Evolutionary conservation across 2,797 vertebrate species (phyloP).

Genomic region (Neosalanx taihuensis): DNA sequence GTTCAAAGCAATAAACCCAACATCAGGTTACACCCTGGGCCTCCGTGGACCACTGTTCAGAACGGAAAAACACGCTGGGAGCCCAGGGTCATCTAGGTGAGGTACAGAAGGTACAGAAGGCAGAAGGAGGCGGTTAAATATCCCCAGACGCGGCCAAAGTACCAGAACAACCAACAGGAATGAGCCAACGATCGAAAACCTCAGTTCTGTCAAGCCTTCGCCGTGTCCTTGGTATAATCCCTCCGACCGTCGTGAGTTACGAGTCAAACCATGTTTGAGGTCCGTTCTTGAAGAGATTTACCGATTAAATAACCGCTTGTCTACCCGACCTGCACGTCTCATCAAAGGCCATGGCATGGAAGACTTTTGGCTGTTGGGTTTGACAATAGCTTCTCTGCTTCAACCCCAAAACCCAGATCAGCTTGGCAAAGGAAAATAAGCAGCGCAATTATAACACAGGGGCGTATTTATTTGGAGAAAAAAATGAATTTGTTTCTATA

Average conservation of each 20-base stretch:
- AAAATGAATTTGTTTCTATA: constrained; percentile 73
- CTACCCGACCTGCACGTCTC: constrained; percentile 37
- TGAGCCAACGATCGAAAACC: constrained; percentile 15
- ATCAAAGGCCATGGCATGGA: constrained; percentile 47
- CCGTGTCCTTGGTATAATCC: not conserved
- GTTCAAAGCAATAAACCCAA: constrained; percentile 57
- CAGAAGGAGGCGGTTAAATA: constrained; percentile 17
- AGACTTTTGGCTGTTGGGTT: constrained; percentile 46
- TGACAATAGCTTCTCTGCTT: constrained; percentile 55
- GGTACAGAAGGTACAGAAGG: not conserved
- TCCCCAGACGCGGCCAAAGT: constrained; percentile 10
- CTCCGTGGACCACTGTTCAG: constrained; percentile 26
- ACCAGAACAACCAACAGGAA: constrained; percentile 1
- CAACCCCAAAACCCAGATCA: constrained; percentile 56
- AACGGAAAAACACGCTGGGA: constrained; percentile 31
- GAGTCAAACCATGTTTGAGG: constrained; percentile 1
- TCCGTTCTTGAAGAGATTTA: constrained; percentile 1
- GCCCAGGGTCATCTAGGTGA: constrained; percentile 20
- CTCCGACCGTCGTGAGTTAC: not conserved
- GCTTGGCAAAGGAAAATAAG: constrained; percentile 70
- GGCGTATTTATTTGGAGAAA: constrained; percentile 74
- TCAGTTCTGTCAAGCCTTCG: constrained; percentile 12
- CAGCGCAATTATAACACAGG: constrained; percentile 67
- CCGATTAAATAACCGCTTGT: constrained; percentile 8
- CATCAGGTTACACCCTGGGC: constrained; percentile 50